Percentiles rank a stretch among this genome's conserved stretches.
phyloP scores from a whole-genome alignment of 2,888 invertebrate genomes.

The Eubasilissa splendida region DNA sequence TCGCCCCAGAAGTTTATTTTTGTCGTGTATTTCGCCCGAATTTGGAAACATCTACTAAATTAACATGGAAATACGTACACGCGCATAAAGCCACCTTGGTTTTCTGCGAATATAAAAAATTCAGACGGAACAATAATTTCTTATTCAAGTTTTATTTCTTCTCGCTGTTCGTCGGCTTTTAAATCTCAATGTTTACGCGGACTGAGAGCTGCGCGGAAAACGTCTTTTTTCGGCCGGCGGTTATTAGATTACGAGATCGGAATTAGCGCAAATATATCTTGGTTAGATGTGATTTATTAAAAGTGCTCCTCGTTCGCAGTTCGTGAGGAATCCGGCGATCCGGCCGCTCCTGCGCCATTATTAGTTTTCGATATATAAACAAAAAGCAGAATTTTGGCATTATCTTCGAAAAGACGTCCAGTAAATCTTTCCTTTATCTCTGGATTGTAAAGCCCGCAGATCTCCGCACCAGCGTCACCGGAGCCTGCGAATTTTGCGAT shows the following conservation, averaged over 20 bases:
- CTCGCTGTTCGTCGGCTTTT: conserved; percentile 11
- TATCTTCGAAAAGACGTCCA: conserved; percentile 44
- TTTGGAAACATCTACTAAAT: neutral
- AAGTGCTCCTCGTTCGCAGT: conserved; percentile 38
- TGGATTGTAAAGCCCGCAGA: conserved; percentile 49
- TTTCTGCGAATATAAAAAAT: neutral
- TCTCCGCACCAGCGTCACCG: neutral
- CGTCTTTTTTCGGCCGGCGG: conserved; percentile 11
- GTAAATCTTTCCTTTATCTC: conserved; percentile 55
- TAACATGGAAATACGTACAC: conserved; percentile 5
- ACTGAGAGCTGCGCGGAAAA: neutral
- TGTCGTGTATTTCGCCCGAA: neutral
- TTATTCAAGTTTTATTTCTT: conserved; percentile 8
- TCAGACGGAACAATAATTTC: conserved; percentile 6
- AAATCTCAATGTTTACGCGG: conserved; percentile 25
- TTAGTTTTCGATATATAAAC: conserved; percentile 45
- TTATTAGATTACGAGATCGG: conserved; percentile 41
- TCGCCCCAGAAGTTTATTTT: neutral
- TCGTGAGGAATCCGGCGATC: conserved; percentile 9
- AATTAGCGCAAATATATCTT: conserved; percentile 39
- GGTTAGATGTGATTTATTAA: conserved; percentile 41
- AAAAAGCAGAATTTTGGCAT: conserved; percentile 46
- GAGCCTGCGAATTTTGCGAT: too few species aligned
- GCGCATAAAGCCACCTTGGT: neutral
- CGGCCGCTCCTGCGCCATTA: conserved; percentile 2